These are phyloP conservation scores for Ophiothrix spiculata DNA, from an alignment of 35 echinoderm and acorn worm genomes.

Conservation along the genomic window DNA sequence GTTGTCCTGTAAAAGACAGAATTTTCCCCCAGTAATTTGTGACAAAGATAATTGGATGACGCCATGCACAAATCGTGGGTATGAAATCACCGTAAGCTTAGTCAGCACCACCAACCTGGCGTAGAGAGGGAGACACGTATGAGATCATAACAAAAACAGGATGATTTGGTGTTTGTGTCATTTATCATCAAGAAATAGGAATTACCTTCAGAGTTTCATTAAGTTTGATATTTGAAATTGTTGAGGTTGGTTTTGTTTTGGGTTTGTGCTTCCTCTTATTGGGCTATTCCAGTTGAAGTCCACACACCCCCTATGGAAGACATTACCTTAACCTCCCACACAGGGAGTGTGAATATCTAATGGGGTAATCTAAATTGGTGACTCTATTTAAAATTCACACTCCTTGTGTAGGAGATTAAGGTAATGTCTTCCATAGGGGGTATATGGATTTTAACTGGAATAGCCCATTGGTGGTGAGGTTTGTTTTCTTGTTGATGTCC, in stretches of 20 bases:
- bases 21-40: no score
- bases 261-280: no score
- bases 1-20: no score
- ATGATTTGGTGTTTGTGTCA: neutral
- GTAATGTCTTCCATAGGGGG: no score
- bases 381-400: neutral
- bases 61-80: no score
- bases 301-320: neutral
- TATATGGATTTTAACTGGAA: no score
- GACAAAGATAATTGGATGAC: no score
- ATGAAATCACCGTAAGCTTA: neutral
- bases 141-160: neutral
- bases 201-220: neutral
- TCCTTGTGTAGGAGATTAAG: neutral
- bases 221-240: neutral
- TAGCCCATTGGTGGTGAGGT: no score
- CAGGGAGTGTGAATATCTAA: neutral
- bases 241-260: neutral
- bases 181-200: neutral
- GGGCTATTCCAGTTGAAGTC: no score
- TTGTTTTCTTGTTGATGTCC: no score
- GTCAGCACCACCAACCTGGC: neutral
- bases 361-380: neutral
- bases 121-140: no score
- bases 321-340: neutral